phyloP scores from a whole-genome alignment of 2,888 invertebrate genomes.

The Machimus rusticus region DNA sequence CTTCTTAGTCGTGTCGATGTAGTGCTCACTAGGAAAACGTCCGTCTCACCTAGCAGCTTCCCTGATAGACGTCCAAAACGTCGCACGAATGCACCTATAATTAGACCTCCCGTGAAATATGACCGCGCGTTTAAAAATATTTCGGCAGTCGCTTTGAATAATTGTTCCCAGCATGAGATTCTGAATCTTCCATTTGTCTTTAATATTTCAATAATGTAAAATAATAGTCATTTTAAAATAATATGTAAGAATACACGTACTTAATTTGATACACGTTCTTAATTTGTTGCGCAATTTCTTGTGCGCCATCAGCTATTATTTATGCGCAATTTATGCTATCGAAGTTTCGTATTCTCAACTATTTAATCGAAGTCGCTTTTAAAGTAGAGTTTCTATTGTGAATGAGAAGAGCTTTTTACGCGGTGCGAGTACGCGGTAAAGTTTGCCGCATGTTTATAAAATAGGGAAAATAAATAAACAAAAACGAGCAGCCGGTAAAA shows the following conservation, averaged over 20 bases:
- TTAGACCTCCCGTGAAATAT: neutral
- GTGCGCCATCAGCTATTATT: neutral
- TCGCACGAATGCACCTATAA: constrained; percentile 18
- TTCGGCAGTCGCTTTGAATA: neutral
- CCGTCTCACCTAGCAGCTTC: neutral
- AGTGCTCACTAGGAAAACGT: neutral
- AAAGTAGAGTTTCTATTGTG: neutral
- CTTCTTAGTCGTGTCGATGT: neutral
- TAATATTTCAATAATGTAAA: neutral
- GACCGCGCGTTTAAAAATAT: neutral
- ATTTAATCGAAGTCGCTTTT: too few species aligned
- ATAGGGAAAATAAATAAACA: neutral
- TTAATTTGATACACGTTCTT: neutral
- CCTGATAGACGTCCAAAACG: constrained; percentile 1
- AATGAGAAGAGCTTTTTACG: neutral
- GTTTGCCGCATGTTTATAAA: neutral
- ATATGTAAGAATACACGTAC: neutral
- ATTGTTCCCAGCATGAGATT: neutral
- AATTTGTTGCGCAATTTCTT: neutral
- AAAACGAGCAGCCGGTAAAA: neutral
- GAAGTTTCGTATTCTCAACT: neutral
- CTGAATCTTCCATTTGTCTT: neutral
- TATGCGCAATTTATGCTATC: neutral
- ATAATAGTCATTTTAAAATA: neutral
- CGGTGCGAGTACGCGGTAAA: neutral